Evolutionary conservation across 2,797 vertebrate genomes (phyloP).

Genomic region (Smutsia temminckii): DNA sequence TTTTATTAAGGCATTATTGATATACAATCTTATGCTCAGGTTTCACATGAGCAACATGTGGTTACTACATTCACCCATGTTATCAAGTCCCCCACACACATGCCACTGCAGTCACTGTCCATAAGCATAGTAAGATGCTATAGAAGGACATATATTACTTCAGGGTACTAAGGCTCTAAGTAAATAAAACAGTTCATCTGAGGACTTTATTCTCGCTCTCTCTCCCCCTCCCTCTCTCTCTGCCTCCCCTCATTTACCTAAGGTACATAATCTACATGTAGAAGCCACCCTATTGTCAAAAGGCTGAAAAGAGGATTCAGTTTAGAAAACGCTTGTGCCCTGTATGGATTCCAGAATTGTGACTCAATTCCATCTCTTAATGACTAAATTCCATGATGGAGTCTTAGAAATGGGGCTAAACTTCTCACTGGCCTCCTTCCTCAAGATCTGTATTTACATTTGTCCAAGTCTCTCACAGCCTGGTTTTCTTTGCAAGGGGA

Average conservation of each 20-base stretch:
- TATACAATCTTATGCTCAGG: too few relatives aligned
- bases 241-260: neutral
- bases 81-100: too few relatives aligned
- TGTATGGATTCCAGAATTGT: neutral
- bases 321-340: conserved; percentile 9
- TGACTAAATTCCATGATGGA: neutral
- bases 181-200: neutral
- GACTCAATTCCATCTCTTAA: neutral
- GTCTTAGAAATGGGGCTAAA: neutral
- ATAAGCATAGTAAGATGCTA: too few relatives aligned
- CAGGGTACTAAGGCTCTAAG: neutral
- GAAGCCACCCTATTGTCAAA: neutral
- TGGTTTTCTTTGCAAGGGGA: neutral
- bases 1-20: too few relatives aligned
- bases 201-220: neutral
- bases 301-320: neutral
- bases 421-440: neutral
- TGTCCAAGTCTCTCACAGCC: neutral
- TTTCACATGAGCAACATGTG: too few relatives aligned
- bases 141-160: neutral
- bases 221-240: neutral
- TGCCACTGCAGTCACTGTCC: too few relatives aligned
- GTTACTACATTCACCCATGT: too few relatives aligned
- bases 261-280: neutral
- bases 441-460: neutral